phyloP scores from a whole-genome alignment of 2,113 vertebrate genomes.

The Tachysurus vachellii region DNA sequence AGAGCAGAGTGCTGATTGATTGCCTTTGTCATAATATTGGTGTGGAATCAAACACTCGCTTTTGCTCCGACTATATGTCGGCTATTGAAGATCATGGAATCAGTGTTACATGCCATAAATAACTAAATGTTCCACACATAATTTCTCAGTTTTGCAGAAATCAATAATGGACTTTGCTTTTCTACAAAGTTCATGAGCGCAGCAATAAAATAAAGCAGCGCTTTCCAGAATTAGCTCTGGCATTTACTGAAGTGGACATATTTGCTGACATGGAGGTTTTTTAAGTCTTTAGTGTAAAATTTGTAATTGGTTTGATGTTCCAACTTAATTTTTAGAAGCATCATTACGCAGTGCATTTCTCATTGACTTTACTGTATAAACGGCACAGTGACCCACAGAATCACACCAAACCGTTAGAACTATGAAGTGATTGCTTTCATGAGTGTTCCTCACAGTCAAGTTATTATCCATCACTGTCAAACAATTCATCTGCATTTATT shows the following conservation, averaged over 20 bases:
- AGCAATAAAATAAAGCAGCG: conserved; percentile 10
- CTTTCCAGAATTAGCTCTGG: conserved; percentile 30
- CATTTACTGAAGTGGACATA: conserved; percentile 18
- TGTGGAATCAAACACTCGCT: conserved; percentile 29
- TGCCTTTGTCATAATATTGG: conserved; percentile 47
- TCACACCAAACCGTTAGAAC: not conserved
- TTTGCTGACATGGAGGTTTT: conserved; percentile 30
- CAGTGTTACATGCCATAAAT: not conserved
- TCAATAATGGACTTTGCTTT: conserved; percentile 27
- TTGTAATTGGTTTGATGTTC: conserved; percentile 18
- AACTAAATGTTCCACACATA: conserved; percentile 2
- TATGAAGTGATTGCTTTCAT: not conserved
- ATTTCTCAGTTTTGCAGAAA: conserved; percentile 40
- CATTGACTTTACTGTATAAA: not conserved
- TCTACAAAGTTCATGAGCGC: conserved; percentile 23
- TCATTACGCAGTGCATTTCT: not conserved
- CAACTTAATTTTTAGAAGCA: not conserved
- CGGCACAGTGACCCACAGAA: not conserved
- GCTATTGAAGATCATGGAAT: conserved; percentile 6
- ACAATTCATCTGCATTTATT: not conserved
- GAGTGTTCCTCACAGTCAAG: not conserved
- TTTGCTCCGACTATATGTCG: conserved; percentile 28
- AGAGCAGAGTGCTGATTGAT: conserved; percentile 52
- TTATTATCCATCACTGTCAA: not conserved
- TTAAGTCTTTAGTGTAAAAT: conserved; percentile 19